Conservation (phyloP, 2,797 vertebrate species). For the Tinamus major region DNA sequence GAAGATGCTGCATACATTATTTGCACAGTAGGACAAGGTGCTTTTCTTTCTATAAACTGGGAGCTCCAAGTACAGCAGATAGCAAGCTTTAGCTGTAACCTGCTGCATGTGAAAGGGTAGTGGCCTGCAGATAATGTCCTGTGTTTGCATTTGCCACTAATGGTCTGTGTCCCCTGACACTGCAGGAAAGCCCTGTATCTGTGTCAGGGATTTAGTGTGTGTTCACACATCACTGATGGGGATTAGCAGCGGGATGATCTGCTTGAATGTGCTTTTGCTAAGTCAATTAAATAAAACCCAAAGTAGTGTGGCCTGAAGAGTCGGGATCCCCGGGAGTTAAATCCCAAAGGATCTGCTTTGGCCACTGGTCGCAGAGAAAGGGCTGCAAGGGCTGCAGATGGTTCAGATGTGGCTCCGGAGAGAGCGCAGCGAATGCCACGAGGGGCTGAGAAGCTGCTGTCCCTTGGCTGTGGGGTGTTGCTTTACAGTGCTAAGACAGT, state of each 20-base stretch:
- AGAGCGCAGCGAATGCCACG: neutral
- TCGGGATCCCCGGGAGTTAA: neutral
- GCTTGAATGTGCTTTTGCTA: conserved; percentile 57
- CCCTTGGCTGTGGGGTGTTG: neutral
- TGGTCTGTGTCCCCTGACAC: neutral
- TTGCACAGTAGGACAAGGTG: neutral
- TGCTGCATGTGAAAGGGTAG: accelerated
- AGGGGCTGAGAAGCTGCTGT: neutral
- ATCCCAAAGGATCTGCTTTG: neutral
- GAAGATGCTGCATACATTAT: neutral
- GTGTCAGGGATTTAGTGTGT: neutral
- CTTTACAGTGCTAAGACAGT: neutral
- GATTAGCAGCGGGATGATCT: conserved; percentile 56
- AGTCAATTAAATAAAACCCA: conserved; percentile 42
- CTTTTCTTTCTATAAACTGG: neutral
- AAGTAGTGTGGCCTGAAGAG: neutral
- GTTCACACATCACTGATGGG: neutral
- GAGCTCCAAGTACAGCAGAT: neutral
- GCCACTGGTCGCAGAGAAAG: neutral
- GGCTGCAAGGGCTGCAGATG: neutral
- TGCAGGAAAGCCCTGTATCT: neutral
- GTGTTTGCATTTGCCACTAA: neutral
- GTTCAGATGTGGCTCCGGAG: neutral
- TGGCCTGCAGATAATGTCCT: neutral
- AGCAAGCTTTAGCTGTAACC: accelerated